Percentiles rank a stretch among this genome's conserved stretches.
phyloP scores from a whole-genome alignment of 2,797 vertebrate genomes.

The Scyliorhinus canicula region DNA sequence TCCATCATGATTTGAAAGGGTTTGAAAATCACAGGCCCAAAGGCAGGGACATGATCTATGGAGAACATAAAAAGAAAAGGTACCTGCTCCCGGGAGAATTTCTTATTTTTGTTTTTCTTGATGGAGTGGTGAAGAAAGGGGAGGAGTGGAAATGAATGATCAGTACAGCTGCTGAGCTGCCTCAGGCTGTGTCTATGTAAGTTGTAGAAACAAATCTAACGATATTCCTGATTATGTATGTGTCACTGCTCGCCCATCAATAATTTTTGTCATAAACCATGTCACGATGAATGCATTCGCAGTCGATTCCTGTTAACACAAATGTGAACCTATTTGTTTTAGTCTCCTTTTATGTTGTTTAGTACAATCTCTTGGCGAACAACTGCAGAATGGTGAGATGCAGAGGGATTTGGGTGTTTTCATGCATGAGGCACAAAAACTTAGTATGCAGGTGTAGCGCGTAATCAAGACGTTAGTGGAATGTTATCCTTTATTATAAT shows the following conservation, averaged over 20 bases:
- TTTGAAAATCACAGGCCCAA: slow-evolving; percentile 15
- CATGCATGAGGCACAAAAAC: too few species aligned
- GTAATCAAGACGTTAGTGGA: too few species aligned
- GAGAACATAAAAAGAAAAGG: slow-evolving; percentile 20
- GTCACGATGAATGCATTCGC: background rate
- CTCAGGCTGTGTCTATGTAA: background rate
- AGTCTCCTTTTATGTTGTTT: background rate
- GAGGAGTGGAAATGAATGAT: background rate
- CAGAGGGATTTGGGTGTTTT: too few species aligned
- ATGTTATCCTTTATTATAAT: too few species aligned
- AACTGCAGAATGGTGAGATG: too few species aligned
- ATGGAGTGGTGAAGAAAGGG: background rate
- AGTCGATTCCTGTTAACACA: background rate
- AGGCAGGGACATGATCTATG: background rate
- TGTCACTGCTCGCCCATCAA: background rate
- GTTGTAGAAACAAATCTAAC: background rate
- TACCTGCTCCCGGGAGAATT: background rate
- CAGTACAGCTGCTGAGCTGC: slow-evolving; percentile 24
- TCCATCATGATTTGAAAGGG: background rate
- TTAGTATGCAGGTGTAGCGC: too few species aligned
- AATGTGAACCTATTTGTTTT: background rate
- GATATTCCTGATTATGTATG: background rate
- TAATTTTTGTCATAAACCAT: background rate
- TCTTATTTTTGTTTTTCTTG: background rate
- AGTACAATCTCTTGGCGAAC: background rate